These are phyloP conservation scores for Leucozona laternaria DNA, from an alignment of 2,888 invertebrate species.

Conservation along the genomic window DNA sequence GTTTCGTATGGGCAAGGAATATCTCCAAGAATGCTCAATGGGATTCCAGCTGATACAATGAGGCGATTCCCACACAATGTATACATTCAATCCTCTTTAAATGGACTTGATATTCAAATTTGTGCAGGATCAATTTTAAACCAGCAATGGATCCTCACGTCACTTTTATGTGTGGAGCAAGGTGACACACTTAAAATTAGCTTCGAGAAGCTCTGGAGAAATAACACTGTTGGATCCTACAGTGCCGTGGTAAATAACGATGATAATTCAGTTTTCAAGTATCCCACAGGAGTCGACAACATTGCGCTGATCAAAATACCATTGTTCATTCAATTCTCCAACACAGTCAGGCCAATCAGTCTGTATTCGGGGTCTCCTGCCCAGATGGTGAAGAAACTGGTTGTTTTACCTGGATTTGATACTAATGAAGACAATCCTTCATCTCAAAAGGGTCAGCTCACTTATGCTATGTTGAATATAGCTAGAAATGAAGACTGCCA, in stretches of 20 bases:
- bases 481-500: constrained; percentile 40
- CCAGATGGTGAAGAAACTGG: constrained; percentile 12
- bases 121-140: constrained; percentile 62
- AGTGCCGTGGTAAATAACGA: constrained; percentile 28
- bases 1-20: background rate
- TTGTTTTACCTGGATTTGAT: constrained; percentile 64
- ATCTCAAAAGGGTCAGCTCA: constrained; percentile 6
- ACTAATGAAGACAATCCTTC: too few species aligned
- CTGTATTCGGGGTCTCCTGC: background rate
- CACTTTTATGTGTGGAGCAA: constrained; percentile 24
- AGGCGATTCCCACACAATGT: constrained; percentile 67
- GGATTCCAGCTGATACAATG: constrained; percentile 54
- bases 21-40: background rate
- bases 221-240: constrained; percentile 17
- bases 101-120: background rate
- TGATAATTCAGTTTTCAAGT: constrained; percentile 8
- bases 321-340: constrained; percentile 23
- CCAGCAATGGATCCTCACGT: constrained; percentile 57
- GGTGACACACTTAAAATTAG: background rate
- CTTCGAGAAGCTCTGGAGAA: constrained; percentile 21
- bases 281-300: constrained; percentile 66
- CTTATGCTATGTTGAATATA: constrained; percentile 46
- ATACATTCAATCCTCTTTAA: too few species aligned
- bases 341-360: constrained; percentile 14
- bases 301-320: constrained; percentile 57